Conservation (phyloP, 2,888 invertebrate species). For the Andrena dorsata region DNA sequence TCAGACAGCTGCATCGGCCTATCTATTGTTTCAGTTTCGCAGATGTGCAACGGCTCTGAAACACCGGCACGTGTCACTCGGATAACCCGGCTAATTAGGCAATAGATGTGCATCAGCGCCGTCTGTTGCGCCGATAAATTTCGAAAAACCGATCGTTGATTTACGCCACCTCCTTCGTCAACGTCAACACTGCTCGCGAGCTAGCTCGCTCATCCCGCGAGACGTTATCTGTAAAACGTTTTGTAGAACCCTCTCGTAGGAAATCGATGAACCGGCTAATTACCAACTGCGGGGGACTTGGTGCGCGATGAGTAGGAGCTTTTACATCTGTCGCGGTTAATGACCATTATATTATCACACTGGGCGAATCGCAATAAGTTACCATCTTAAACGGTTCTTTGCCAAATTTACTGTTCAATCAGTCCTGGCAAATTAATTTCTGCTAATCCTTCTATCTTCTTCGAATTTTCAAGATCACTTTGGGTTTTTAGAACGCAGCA, state of each 20-base stretch:
- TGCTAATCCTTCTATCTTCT: too few relatives aligned
- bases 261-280: background rate
- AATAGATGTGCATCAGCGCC: conserved; percentile 56
- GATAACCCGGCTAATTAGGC: conserved; percentile 71
- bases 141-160: conserved; percentile 43
- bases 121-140: conserved; percentile 64
- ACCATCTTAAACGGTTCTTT: too few relatives aligned
- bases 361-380: too few relatives aligned
- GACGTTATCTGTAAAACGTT: background rate
- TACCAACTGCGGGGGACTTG: background rate
- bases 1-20: conserved; percentile 67
- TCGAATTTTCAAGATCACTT: too few relatives aligned
- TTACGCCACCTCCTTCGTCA: conserved; percentile 16
- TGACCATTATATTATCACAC: too few relatives aligned
- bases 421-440: too few relatives aligned
- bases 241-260: background rate
- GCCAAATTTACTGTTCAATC: too few relatives aligned
- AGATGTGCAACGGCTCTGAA: conserved; percentile 68
- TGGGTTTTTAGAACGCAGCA: too few relatives aligned
- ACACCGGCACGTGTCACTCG: conserved; percentile 66
- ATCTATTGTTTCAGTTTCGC: conserved; percentile 75
- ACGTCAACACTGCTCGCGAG: background rate
- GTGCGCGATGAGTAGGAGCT: too few relatives aligned
- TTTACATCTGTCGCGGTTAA: too few relatives aligned
- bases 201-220: background rate